A percentile compares a stretch with the other conserved stretches of the same genome.
Evolutionary conservation across 1,140 invertebrate species (phyloP).

Genomic region (Leptoteleia sp.): DNA sequence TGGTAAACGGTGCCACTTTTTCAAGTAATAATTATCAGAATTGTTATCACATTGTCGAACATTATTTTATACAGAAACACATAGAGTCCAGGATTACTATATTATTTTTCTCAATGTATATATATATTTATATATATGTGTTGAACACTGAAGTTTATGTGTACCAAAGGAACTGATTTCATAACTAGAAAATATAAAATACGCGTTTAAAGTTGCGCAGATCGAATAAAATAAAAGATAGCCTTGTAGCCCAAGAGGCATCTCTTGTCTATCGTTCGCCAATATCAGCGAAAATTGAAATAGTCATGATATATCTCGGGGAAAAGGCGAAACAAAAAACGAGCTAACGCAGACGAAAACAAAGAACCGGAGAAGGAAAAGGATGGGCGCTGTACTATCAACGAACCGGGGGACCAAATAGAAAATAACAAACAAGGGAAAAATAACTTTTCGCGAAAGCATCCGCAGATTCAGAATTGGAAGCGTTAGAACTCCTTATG

Average conservation of each 20-base stretch:
- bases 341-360: conserved; percentile 13
- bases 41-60: no score
- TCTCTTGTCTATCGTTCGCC: conserved; percentile 73
- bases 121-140: no score
- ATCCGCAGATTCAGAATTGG: conserved; percentile 61
- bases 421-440: conserved; percentile 71
- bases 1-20: no score
- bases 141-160: no score
- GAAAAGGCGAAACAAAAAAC: conserved; percentile 56
- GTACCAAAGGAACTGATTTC: conserved; percentile 23
- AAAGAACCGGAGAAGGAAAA: no score
- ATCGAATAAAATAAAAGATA: conserved; percentile 74
- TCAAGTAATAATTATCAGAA: no score
- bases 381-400: conserved; percentile 21
- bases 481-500: conserved; percentile 74
- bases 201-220: conserved; percentile 44
- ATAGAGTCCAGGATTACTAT: no score
- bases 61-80: no score
- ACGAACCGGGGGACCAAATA: conserved; percentile 32
- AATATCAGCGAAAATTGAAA: conserved; percentile 78
- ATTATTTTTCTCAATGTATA: no score
- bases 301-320: conserved; percentile 75
- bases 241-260: conserved; percentile 60
- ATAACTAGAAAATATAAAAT: conserved; percentile 32
- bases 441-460: conserved; percentile 51